A percentile compares a stretch with the other conserved stretches of the same genome.
Conservation (phyloP, 2,888 invertebrate genomes). For the Drosophila nr. fundita region DNA sequence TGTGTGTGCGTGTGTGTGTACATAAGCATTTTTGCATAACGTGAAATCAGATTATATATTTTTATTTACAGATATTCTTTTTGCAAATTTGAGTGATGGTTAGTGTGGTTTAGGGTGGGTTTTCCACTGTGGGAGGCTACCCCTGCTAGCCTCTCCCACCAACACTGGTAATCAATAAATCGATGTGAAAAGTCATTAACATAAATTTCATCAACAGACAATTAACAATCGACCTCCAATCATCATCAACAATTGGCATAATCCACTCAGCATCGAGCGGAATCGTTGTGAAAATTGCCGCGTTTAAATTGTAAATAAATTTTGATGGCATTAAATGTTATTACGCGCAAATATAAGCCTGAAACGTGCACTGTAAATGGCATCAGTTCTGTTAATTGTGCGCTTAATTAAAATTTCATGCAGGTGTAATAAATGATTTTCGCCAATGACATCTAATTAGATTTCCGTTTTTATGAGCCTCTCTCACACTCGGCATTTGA, state of each 20-base stretch:
- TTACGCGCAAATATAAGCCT: constrained; percentile 58
- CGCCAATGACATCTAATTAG: constrained; percentile 66
- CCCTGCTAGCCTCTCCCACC: background rate
- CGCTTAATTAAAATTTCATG: constrained; percentile 80
- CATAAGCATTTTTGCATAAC: constrained; percentile 63
- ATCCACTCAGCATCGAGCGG: constrained; percentile 67
- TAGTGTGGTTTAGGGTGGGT: constrained; percentile 31
- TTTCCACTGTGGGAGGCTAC: constrained; percentile 7
- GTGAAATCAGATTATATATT: constrained; percentile 66
- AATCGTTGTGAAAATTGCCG: constrained; percentile 63
- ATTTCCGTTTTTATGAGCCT: constrained; percentile 62
- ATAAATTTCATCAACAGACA: constrained; percentile 73
- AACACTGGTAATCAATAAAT: constrained; percentile 65
- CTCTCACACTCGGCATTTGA: background rate
- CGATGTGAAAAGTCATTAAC: constrained; percentile 74
- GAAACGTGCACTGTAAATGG: constrained; percentile 28
- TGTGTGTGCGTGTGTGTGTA: constrained; percentile 14
- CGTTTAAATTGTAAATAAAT: constrained; percentile 76
- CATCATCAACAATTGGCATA: constrained; percentile 77
- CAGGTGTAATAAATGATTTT: constrained; percentile 79
- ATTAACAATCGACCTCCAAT: constrained; percentile 75
- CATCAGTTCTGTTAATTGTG: constrained; percentile 67
- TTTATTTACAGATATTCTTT: constrained; percentile 13
- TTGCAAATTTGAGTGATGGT: constrained; percentile 40
- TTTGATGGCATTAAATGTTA: constrained; percentile 76